Conservation (phyloP, 2,797 vertebrate genomes). For the Chiroxiphia lanceolata region DNA sequence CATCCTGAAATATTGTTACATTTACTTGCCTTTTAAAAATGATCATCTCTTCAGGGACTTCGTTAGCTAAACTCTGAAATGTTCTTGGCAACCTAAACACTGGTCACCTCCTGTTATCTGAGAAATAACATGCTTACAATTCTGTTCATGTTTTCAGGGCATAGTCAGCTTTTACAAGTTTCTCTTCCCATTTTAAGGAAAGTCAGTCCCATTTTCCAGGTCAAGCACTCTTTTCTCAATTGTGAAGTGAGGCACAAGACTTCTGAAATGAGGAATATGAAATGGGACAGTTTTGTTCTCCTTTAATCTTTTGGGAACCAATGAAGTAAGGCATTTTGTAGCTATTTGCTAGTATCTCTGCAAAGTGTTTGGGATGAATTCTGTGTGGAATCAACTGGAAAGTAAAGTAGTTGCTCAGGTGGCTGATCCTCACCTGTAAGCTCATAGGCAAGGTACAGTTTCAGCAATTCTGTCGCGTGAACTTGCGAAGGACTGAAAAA, state of each 20-base stretch:
- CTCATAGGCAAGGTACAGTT: neutral
- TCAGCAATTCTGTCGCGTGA: neutral
- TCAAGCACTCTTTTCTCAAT: neutral
- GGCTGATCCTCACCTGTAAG: neutral
- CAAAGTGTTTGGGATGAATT: neutral
- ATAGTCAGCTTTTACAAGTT: neutral
- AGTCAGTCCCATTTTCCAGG: neutral
- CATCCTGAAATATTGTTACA: neutral
- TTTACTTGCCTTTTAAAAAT: slow-evolving; percentile 21
- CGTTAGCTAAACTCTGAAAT: neutral
- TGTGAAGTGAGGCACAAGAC: slow-evolving; percentile 3
- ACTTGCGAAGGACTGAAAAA: neutral
- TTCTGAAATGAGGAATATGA: neutral
- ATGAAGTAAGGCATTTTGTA: neutral
- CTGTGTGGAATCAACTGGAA: neutral
- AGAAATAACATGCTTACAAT: neutral
- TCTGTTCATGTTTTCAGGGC: neutral
- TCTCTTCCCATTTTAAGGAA: neutral
- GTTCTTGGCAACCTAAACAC: neutral
- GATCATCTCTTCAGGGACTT: slow-evolving; percentile 26
- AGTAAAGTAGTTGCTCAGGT: neutral
- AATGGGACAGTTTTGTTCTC: neutral
- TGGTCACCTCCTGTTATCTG: neutral
- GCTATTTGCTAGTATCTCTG: neutral
- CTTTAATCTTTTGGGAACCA: neutral